phyloP scores from a whole-genome alignment of 2,113 vertebrate genomes.

The Panurus biarmicus region DNA sequence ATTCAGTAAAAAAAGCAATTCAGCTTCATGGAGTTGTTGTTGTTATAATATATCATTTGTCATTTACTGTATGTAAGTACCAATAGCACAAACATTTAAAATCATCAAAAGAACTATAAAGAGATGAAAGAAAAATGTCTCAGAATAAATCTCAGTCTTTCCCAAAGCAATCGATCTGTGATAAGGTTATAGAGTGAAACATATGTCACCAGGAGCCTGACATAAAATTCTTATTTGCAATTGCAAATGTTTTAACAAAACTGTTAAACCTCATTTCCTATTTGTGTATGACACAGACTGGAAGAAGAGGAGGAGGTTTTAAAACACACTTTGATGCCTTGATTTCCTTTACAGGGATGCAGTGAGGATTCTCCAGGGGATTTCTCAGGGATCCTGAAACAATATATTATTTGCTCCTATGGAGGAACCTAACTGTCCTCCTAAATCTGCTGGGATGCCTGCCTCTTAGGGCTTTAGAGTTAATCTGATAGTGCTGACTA shows the following conservation, averaged over 20 bases:
- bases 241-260: background rate
- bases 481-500: background rate
- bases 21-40: conserved; percentile 50
- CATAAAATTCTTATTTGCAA: conserved; percentile 21
- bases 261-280: conserved; percentile 33
- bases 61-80: conserved; percentile 62
- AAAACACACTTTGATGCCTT: background rate
- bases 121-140: conserved; percentile 50
- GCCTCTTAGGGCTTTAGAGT: background rate
- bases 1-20: conserved; percentile 59
- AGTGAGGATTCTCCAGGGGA: background rate
- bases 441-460: background rate
- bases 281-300: background rate
- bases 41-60: conserved; percentile 65
- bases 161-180: conserved; percentile 8
- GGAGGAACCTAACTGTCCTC: background rate
- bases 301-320: background rate
- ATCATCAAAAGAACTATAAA: conserved; percentile 60
- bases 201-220: background rate
- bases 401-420: background rate
- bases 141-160: conserved; percentile 56
- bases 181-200: conserved; percentile 14
- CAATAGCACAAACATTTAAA: conserved; percentile 62
- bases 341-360: background rate
- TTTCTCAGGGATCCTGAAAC: background rate